Percentiles rank a stretch among this genome's conserved stretches.
Conservation (phyloP, 2,113 vertebrate genomes). For the Apodemus speciosus region DNA sequence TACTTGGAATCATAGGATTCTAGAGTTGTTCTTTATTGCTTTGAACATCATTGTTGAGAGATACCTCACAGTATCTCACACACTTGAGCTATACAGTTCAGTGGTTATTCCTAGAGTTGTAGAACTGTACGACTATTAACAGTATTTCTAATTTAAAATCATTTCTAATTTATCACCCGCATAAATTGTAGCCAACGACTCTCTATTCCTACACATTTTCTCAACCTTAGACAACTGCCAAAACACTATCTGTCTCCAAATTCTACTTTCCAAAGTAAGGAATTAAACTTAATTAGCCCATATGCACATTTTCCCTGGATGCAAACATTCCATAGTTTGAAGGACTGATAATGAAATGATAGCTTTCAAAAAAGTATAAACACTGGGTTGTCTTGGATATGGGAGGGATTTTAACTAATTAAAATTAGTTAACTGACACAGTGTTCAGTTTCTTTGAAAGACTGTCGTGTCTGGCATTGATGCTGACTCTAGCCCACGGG, state of each 20-base stretch:
- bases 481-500: too few species aligned
- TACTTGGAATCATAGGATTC: neutral
- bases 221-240: neutral
- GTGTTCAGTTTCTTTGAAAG: constrained; percentile 30
- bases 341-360: neutral
- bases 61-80: neutral
- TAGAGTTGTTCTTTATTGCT: neutral
- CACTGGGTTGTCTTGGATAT: constrained; percentile 13
- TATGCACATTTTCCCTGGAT: neutral
- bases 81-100: neutral
- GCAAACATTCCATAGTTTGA: neutral
- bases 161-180: neutral
- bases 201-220: neutral
- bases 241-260: neutral
- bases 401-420: neutral
- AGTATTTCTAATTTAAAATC: neutral
- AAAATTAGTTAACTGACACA: neutral
- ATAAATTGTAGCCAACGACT: neutral
- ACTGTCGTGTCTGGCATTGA: neutral
- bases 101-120: neutral
- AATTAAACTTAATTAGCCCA: constrained; percentile 18
- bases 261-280: neutral
- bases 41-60: neutral
- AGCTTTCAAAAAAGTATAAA: constrained; percentile 25
- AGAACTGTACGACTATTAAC: neutral